Evolutionary conservation across 1,140 invertebrate species (phyloP), one percentile per base, ranked within the genome.

Genomic region (Panagrolaimus sp.): DNA sequence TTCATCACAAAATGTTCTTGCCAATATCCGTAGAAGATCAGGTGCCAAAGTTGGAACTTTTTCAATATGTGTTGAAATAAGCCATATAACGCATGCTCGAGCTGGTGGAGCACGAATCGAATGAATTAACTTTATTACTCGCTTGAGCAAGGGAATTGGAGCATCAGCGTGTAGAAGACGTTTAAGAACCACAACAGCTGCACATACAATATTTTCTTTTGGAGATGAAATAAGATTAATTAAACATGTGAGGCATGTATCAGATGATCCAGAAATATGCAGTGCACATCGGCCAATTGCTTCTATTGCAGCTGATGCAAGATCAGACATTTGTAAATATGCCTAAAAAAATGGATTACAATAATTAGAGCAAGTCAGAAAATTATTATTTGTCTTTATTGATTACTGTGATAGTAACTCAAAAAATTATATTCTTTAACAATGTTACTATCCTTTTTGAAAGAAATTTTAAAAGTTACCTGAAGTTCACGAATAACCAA

Each of bases 301-400:
- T 85, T 98, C 93, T 74, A 99, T 96, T 14, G 96, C 93, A 20
- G 93, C 92, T 27, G 92, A 92, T 66, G 96, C 94, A 87, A 98
- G 96, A 77, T 92, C 88, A 77, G 92, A 92, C 84, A 90, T 93
- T 9, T 91, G 91, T 66, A 98, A 93, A 83, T 98, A 98, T 9
- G 94, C 96, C 83, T 38, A 38, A 38, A n/a, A n/a, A n/a, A 38
- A 4, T 38, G 2, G 31, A 2, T 4, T 38, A 38, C 7, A 4
- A 7, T 38, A 38, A 7, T 38, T 38, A 7, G 2, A 4, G 31
- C 31, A 38, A 4, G n/a, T n/a, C n/a, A n/a, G n/a, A n/a, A n/a
- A n/a, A n/a, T n/a, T n/a, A n/a, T n/a, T n/a, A n/a, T n/a, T n/a
- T n/a, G n/a, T n/a, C n/a, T n/a, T n/a, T n/a, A n/a, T n/a, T n/a